These are phyloP conservation scores for Amblyopsis rosae DNA, from an alignment of 2,113 vertebrate genomes.

Conservation along the genomic window DNA sequence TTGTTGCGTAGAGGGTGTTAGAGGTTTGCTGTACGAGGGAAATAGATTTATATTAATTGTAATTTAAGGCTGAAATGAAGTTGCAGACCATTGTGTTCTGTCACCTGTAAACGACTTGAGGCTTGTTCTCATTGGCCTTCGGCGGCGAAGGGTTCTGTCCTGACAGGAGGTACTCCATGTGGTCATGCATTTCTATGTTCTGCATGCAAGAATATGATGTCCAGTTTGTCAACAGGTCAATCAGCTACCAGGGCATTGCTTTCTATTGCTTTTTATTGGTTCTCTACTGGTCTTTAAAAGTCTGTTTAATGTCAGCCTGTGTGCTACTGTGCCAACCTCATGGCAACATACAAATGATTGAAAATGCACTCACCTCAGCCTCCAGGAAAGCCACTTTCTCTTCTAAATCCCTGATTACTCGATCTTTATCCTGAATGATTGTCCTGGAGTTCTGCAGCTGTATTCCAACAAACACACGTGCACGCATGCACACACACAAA, in stretches of 20 bases:
- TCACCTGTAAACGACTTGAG: slow-evolving; percentile 83
- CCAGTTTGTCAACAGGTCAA: neutral
- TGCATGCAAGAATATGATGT: slow-evolving; percentile 50
- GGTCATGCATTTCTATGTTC: slow-evolving; percentile 91
- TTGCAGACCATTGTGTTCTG: neutral
- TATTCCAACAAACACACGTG: neutral
- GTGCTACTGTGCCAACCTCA: no score
- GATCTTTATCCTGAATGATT: slow-evolving; percentile 82
- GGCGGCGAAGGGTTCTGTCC: slow-evolving; percentile 63
- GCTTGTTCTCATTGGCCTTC: slow-evolving; percentile 67
- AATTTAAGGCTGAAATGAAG: neutral
- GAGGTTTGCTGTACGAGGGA: slow-evolving; percentile 73
- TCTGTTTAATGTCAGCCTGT: no score
- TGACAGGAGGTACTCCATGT: slow-evolving; percentile 82
- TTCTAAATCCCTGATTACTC: slow-evolving; percentile 83
- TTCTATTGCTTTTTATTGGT: no score
- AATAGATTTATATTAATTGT: neutral
- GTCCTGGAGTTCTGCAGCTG: slow-evolving; percentile 91
- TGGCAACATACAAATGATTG: neutral
- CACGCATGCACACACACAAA: neutral
- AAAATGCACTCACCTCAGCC: slow-evolving; percentile 81
- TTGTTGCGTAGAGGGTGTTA: slow-evolving; percentile 64
- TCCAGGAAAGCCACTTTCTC: slow-evolving; percentile 87
- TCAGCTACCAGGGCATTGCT: no score
- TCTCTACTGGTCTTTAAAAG: no score